Percentiles rank a stretch among this genome's conserved stretches.
Conservation (phyloP, 1,140 invertebrate species). For the Drosophila seguyi region DNA sequence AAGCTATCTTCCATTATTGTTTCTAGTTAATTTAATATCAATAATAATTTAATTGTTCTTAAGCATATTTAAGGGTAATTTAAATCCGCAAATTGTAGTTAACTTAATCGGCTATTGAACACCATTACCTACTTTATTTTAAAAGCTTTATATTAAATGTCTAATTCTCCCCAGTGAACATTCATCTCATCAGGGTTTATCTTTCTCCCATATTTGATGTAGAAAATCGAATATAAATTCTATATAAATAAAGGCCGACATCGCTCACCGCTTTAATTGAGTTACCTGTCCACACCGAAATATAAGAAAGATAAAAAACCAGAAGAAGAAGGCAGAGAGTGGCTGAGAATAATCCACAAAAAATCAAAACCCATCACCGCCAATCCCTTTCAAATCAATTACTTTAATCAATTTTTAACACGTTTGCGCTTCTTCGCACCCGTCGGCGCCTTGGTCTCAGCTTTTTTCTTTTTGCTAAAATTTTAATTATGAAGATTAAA, state of each 20-base stretch:
- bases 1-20: too few species aligned
- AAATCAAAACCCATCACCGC: constrained; percentile 15
- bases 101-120: not conserved
- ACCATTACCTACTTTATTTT: not conserved
- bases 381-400: constrained; percentile 69
- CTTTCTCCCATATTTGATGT: not conserved
- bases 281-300: constrained; percentile 18
- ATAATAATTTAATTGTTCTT: not conserved
- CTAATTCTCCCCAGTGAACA: not conserved
- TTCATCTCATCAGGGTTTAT: not conserved
- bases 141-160: not conserved
- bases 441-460: constrained; percentile 40
- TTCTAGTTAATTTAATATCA: not conserved
- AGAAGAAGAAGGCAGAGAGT: not conserved
- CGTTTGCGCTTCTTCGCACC: constrained; percentile 65
- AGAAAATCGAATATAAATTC: constrained; percentile 5
- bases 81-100: not conserved
- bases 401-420: constrained; percentile 83
- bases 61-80: not conserved
- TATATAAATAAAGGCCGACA: constrained; percentile 23
- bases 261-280: constrained; percentile 20
- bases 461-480: constrained; percentile 67
- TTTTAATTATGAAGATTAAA: constrained; percentile 83
- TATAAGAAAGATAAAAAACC: constrained; percentile 1
- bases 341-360: constrained; percentile 34